Evolutionary conservation across 2,888 invertebrate species (phyloP).

Genomic region (Laothoe populi): DNA sequence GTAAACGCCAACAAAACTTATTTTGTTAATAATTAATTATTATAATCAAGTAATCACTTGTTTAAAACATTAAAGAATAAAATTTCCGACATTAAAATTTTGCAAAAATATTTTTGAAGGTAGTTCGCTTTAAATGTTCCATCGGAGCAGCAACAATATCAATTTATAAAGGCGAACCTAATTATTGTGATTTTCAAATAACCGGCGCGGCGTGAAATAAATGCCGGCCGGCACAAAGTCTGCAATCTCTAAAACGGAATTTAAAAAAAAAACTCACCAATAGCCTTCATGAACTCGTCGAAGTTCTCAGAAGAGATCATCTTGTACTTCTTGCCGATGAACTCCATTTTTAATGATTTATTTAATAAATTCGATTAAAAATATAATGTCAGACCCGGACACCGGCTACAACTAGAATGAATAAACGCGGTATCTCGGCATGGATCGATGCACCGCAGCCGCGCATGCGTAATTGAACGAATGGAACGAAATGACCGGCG

Average conservation of each 20-base stretch:
- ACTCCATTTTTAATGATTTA: conserved; percentile 68
- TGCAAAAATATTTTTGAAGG: background rate
- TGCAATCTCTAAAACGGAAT: background rate
- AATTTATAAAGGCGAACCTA: too few species aligned
- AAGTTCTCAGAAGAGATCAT: conserved; percentile 92
- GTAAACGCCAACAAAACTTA: background rate
- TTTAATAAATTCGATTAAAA: conserved; percentile 41
- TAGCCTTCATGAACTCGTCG: conserved; percentile 94
- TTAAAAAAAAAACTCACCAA: conserved; percentile 86
- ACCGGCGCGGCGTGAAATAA: background rate
- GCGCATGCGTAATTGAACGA: conserved; percentile 53
- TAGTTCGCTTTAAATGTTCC: background rate
- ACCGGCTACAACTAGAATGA: conserved; percentile 70
- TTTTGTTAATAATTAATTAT: background rate
- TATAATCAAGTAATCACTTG: too few species aligned
- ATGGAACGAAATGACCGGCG: conserved; percentile 33
- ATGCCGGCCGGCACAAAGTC: conserved; percentile 65
- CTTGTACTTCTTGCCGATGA: conserved; percentile 91
- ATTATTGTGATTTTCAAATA: background rate
- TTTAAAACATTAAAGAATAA: background rate
- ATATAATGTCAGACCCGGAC: conserved; percentile 45
- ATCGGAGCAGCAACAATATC: too few species aligned
- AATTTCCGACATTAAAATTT: background rate
- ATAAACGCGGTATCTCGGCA: conserved; percentile 37
- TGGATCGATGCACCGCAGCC: conserved; percentile 20